Evolutionary conservation across 1,140 invertebrate genomes (phyloP), one percentile per base, ranked within the genome.

Genomic region (Kradibia gibbosae): DNA sequence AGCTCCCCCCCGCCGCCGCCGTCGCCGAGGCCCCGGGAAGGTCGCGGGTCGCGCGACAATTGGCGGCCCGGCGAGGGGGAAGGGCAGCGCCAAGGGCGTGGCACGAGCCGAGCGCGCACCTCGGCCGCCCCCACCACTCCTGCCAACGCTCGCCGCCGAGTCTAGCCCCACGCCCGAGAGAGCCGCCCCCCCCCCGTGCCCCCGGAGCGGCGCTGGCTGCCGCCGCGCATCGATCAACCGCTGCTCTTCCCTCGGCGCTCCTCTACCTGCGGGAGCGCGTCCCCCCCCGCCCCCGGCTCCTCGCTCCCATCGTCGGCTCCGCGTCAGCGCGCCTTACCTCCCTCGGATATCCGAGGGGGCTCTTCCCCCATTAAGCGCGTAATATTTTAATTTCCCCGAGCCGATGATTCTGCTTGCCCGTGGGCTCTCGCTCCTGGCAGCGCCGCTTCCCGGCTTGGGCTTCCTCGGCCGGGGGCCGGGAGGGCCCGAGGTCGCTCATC

Each of bases 31-130:
- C 11, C 62, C 17, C 2, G n/a, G 20, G 17, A 67, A 67, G 34
- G 15, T 39, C 36, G 62, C 15, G 34, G 28, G 13, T 13, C 28
- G 11, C 28, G 2, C 34, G 5, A 17, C 34, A n/a, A 67, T 67
- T 67, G 62, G 62, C 20, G 25, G 62, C 36, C 8, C 34, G 0
- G 3, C 0, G 62, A 67, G 62, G 36, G 15, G 62, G 39, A n/a
- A 39, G 62, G 62, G 62, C 34, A 67, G n/a, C 34, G 15, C 39
- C 8, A 50, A 72, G 70, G 70, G 45, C 45, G 70, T 72, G 45
- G 39, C 70, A 31, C n/a, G 10, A 28, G 42, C 1, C 31, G n/a
- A 15, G 20, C 36, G 36, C 10, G 65, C 13, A 36, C 65, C 65
- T 67, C 34, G n/a, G 7, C 42, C n/a, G n/a, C 28, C 25, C 42